A percentile compares a stretch with the other conserved stretches of the same genome.
These are phyloP conservation scores for Malacosoma neustria DNA, from an alignment of 2,888 invertebrate genomes.

Conservation along the genomic window DNA sequence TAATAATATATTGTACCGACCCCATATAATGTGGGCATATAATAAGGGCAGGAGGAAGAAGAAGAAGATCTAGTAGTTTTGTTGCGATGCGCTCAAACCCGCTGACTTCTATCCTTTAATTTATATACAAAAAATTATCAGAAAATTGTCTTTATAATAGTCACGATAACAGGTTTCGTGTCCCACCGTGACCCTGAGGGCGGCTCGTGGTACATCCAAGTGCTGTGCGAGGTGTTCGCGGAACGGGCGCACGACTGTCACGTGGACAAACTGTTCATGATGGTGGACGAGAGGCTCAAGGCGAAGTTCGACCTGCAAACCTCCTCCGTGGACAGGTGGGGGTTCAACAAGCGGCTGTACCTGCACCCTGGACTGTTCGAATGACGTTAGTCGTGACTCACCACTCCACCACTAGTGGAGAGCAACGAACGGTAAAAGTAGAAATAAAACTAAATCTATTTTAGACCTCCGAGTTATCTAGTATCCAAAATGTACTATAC, in stretches of 20 bases:
- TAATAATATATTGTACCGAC: too few relatives aligned
- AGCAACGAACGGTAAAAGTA: neutral
- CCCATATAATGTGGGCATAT: too few relatives aligned
- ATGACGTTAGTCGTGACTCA: conserved; percentile 4
- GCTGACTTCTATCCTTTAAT: neutral
- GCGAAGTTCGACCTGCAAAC: conserved; percentile 70
- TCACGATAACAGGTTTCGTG: conserved; percentile 57
- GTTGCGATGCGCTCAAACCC: too few relatives aligned
- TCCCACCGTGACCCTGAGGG: conserved; percentile 73
- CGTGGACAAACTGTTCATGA: conserved; percentile 78
- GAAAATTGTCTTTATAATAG: neutral
- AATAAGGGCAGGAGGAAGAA: too few relatives aligned
- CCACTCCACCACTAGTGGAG: neutral
- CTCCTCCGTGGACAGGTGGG: conserved; percentile 76
- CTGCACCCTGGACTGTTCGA: conserved; percentile 79
- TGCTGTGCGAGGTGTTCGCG: conserved; percentile 78
- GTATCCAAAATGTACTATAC: too few relatives aligned
- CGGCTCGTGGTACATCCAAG: conserved; percentile 84
- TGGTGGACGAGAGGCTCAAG: conserved; percentile 70
- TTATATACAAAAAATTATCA: neutral
- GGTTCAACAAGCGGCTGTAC: conserved; percentile 78
- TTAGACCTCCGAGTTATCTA: neutral
- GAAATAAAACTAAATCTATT: neutral
- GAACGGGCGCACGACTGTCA: conserved; percentile 76
- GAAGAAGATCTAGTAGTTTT: too few relatives aligned